A percentile compares a stretch with the other conserved stretches of the same genome.
These are phyloP conservation scores for Aspidoscelis tigris DNA, from an alignment of 2,113 vertebrate genomes.

Conservation along the genomic window DNA sequence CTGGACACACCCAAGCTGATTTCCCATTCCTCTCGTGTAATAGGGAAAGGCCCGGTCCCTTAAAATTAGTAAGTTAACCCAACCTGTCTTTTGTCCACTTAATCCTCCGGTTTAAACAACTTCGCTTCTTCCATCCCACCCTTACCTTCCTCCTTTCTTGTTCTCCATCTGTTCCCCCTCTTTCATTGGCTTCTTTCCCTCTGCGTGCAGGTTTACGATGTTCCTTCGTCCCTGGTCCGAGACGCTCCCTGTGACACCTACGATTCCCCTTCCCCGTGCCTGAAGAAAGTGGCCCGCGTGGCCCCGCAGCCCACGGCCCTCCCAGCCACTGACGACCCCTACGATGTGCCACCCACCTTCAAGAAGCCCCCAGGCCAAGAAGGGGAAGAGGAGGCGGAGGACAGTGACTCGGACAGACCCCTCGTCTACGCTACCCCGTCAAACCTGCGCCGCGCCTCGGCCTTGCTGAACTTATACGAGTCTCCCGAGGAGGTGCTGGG, in stretches of 20 bases:
- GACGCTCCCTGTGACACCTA: slow-evolving; percentile 65
- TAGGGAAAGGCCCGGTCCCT: too few relatives aligned
- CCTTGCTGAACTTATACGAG: slow-evolving; percentile 68
- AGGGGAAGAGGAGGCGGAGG: slow-evolving; percentile 53
- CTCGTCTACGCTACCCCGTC: slow-evolving; percentile 65
- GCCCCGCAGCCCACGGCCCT: slow-evolving; percentile 20
- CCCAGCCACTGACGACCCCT: slow-evolving; percentile 52
- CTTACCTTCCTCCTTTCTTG: background rate
- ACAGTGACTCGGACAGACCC: slow-evolving; percentile 37
- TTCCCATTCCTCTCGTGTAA: background rate
- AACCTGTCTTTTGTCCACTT: too few relatives aligned
- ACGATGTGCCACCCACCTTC: slow-evolving; percentile 67
- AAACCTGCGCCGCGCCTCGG: slow-evolving; percentile 72
- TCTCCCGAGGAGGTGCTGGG: slow-evolving; percentile 68
- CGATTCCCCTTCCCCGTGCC: slow-evolving; percentile 67
- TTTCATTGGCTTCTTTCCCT: background rate
- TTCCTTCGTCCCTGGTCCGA: slow-evolving; percentile 77
- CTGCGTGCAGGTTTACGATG: slow-evolving; percentile 78
- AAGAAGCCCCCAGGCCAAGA: slow-evolving; percentile 46
- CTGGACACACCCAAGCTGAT: background rate
- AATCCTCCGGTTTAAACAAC: background rate
- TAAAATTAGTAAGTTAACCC: too few relatives aligned
- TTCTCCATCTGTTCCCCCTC: too few relatives aligned
- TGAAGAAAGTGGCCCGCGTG: slow-evolving; percentile 38
- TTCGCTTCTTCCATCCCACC: too few relatives aligned